Conservation (phyloP, 2,113 vertebrate genomes). For the Cephalopterus ornatus region DNA sequence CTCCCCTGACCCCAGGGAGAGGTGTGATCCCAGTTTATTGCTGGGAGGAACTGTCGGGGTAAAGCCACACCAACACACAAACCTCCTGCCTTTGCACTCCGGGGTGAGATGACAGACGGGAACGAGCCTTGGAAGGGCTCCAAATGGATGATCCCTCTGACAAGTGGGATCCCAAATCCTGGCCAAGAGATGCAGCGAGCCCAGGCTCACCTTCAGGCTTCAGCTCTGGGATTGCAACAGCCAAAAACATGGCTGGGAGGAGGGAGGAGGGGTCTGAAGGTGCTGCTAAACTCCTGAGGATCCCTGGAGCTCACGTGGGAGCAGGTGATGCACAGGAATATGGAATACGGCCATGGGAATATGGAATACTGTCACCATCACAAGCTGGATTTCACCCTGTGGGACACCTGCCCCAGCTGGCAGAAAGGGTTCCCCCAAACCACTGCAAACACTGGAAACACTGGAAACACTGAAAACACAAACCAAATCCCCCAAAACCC, state of each 20-base stretch:
- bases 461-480: background rate
- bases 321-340: too few relatives aligned
- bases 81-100: background rate
- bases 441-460: background rate
- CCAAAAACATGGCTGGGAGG: rapidly evolving
- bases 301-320: background rate
- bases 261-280: background rate
- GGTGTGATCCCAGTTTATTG: background rate
- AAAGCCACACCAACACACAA: background rate
- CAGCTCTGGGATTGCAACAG: background rate
- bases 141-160: background rate
- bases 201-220: background rate
- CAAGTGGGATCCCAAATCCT: background rate
- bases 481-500: background rate
- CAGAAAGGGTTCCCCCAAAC: background rate
- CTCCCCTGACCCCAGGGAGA: background rate
- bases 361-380: background rate
- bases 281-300: background rate
- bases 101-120: background rate
- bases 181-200: background rate
- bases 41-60: background rate
- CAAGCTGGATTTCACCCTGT: background rate
- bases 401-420: background rate
- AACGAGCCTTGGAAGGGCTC: background rate
- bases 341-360: background rate